These are phyloP conservation scores for Rhagoletis pomonella DNA, from an alignment of 1,140 invertebrate species.

Conservation along the genomic window DNA sequence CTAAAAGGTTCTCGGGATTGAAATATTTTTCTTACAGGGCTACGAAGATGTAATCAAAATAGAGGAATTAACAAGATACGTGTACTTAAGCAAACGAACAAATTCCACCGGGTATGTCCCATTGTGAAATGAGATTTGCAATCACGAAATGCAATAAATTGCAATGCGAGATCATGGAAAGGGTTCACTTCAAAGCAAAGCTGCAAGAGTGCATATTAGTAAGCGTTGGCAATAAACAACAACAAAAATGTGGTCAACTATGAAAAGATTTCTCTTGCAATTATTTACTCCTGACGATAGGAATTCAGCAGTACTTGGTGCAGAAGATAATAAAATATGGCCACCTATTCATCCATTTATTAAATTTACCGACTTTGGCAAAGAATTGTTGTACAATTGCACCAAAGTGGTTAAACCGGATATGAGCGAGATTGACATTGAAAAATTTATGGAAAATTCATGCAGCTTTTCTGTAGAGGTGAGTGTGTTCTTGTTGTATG, in stretches of 20 bases:
- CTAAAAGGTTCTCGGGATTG: not conserved
- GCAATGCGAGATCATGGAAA: not conserved
- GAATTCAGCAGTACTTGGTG: conserved; percentile 24
- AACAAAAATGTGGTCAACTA: not conserved
- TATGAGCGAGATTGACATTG: conserved; percentile 4
- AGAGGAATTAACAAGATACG: conserved; percentile 1
- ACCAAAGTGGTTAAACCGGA: conserved; percentile 44
- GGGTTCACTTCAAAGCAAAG: too few relatives aligned
- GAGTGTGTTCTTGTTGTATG: not conserved
- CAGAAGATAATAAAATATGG: conserved; percentile 54
- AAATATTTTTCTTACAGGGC: not conserved
- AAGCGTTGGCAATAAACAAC: not conserved
- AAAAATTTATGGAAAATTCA: conserved; percentile 54
- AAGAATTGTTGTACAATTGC: conserved; percentile 52
- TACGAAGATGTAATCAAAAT: not conserved
- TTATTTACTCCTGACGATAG: not conserved
- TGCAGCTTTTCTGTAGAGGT: conserved; percentile 55
- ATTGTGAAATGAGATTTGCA: too few relatives aligned
- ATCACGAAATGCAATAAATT: not conserved
- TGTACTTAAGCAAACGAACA: too few relatives aligned
- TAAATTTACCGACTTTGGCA: conserved; percentile 49
- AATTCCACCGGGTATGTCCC: too few relatives aligned
- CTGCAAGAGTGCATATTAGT: not conserved
- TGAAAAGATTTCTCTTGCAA: not conserved
- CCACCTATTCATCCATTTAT: not conserved